A percentile compares a stretch with the other conserved stretches of the same genome.
These are phyloP conservation scores for Dipodomys stephensi DNA, from an alignment of 2,113 vertebrate species.

Conservation along the genomic window DNA sequence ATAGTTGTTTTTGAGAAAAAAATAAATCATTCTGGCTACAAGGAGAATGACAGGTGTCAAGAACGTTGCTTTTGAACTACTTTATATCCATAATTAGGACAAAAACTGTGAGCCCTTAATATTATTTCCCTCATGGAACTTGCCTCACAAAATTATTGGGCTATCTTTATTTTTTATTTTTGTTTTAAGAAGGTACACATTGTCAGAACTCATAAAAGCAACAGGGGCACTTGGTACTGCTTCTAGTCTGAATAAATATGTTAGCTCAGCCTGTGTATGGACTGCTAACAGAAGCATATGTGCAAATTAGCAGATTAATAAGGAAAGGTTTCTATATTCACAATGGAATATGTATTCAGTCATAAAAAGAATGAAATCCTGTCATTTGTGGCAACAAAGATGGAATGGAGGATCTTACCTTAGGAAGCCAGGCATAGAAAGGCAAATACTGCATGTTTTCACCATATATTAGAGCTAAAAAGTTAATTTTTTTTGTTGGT, in stretches of 20 bases:
- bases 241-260: not conserved
- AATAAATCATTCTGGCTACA: not conserved
- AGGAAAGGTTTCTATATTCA: not conserved
- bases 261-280: not conserved
- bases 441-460: not conserved
- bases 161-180: not conserved
- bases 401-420: too few relatives aligned
- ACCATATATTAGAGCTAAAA: not conserved
- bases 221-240: not conserved
- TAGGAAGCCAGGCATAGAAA: not conserved
- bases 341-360: not conserved
- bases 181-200: slow-evolving; percentile 5
- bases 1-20: not conserved
- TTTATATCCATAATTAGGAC: not conserved
- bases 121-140: not conserved
- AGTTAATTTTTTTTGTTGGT: too few relatives aligned
- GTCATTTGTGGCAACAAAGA: not conserved
- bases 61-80: not conserved
- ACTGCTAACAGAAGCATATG: not conserved
- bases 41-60: too few relatives aligned
- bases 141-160: not conserved
- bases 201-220: not conserved
- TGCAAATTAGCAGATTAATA: too few relatives aligned
- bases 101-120: not conserved
- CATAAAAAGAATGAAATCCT: not conserved